phyloP scores from a whole-genome alignment of 2,797 vertebrate genomes.

The Cryptoprocta ferox region DNA sequence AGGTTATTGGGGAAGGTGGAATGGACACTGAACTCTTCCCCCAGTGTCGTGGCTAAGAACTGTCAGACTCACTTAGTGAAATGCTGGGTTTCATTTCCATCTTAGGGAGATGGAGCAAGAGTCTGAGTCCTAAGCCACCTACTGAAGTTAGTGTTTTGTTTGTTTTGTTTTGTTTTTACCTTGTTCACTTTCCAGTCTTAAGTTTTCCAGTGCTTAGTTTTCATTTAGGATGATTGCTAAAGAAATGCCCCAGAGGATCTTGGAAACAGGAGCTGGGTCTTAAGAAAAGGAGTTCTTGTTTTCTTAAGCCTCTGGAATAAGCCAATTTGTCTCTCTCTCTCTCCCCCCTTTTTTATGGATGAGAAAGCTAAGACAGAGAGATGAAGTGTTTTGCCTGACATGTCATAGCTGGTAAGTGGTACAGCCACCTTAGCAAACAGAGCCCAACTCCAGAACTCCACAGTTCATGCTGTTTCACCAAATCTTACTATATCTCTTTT shows the following conservation, averaged over 20 bases:
- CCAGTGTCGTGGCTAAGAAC: background rate
- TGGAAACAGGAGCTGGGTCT: background rate
- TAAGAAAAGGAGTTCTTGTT: constrained; percentile 13
- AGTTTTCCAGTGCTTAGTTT: background rate
- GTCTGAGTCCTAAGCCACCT: background rate
- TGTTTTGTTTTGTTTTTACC: background rate
- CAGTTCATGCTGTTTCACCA: background rate
- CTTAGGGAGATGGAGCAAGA: background rate
- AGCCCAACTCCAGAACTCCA: background rate
- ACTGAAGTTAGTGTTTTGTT: background rate
- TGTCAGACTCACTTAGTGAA: constrained; percentile 53
- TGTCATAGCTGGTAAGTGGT: background rate
- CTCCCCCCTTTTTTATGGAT: background rate
- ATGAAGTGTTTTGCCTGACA: constrained; percentile 31
- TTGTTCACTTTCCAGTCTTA: background rate
- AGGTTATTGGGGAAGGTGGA: background rate
- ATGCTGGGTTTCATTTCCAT: constrained; percentile 65
- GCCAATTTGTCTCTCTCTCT: background rate
- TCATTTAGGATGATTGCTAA: background rate
- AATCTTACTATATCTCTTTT: background rate
- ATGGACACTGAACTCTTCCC: background rate
- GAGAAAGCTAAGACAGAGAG: background rate
- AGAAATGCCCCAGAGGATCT: background rate
- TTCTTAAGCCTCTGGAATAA: background rate
- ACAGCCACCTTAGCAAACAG: background rate